Conservation (phyloP, 2,113 vertebrate species). For the Atractosteus spatula region DNA sequence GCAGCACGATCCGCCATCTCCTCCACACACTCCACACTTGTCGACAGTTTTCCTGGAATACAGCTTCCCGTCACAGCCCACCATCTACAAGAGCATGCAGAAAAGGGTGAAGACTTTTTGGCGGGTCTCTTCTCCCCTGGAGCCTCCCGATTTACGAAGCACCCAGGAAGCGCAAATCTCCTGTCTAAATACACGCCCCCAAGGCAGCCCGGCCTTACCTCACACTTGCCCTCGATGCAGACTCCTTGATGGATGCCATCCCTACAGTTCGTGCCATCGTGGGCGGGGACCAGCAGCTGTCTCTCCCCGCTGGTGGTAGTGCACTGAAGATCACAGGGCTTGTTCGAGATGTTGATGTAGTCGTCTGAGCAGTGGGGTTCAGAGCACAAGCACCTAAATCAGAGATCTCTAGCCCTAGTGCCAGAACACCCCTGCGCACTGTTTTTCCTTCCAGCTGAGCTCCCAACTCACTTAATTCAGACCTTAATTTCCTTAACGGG, state of each 20-base stretch:
- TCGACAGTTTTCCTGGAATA: constrained; percentile 75
- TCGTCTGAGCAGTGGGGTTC: constrained; percentile 63
- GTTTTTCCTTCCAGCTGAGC: no score
- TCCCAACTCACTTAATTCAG: no score
- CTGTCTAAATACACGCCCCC: no score
- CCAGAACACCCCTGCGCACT: no score
- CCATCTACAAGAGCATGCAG: constrained; percentile 57
- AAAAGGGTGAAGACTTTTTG: background rate
- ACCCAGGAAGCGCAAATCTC: no score
- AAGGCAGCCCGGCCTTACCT: constrained; percentile 59
- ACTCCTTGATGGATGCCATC: constrained; percentile 77
- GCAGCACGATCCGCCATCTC: constrained; percentile 78
- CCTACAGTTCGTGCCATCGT: constrained; percentile 82
- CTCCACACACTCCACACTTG: constrained; percentile 81
- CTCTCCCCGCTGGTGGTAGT: constrained; percentile 77
- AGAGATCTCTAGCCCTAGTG: background rate
- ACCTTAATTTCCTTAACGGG: no score
- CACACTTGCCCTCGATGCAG: constrained; percentile 82
- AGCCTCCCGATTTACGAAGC: no score
- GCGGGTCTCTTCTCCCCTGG: no score
- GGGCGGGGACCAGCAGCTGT: constrained; percentile 78
- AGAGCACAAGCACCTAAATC: background rate
- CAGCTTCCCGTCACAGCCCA: constrained; percentile 82
- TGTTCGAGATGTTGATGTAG: constrained; percentile 88
- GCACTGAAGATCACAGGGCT: constrained; percentile 87